Base-by-base conservation (phyloP, 2,888 invertebrate species). In the Tipula confusa region DNA sequence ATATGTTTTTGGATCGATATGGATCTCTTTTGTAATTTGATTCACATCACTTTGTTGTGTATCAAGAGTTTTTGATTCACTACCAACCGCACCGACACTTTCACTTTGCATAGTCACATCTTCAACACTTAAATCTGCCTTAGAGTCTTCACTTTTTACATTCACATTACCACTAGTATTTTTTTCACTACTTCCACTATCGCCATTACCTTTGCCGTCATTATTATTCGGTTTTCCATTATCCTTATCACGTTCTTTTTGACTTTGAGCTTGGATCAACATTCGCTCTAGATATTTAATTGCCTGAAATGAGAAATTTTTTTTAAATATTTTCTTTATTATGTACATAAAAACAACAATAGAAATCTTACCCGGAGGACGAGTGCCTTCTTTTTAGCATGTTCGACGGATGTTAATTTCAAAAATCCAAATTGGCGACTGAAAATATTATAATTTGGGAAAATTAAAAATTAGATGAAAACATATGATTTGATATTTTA, bases 381-480 rank as follows among this genome's bases (percentile, higher is more conserved):
- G 85, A 97, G 91, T 82, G 93, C 92, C 88, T 95, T 93, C 86
- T 96, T 96, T 87, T 94, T 93, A 13, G 92, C 91, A 92, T 97
- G 95, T 89, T 97, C 97, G 82, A 94, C 92, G 84, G 93, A 92
- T 87, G 94, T 94, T 82, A 97, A 90, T 87, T 96, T 95, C 85
- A 98, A 90, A 88, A 97, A 97, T 79, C 98, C 98, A 92, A 96
- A 98, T 87, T 96, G 95, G 29, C 96, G 96, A 89, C 98, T 98
- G 91, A 85, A 92, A 92, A 84, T 82, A 64, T 64, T 64, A 1
- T 11, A 2, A 24, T n/a, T 64, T 64, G 64, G 18, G 24, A 64
- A 43, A 9, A 9, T n/a, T 18, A 3, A 64, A 64, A 64, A 64
- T 43, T 64, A 18, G 18, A 24, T 24, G 7, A 64, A 64, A 64